Evolutionary conservation across 2,888 invertebrate genomes (phyloP), one percentile per base, ranked within the genome.

Genomic region (Lithosia quadra): DNA sequence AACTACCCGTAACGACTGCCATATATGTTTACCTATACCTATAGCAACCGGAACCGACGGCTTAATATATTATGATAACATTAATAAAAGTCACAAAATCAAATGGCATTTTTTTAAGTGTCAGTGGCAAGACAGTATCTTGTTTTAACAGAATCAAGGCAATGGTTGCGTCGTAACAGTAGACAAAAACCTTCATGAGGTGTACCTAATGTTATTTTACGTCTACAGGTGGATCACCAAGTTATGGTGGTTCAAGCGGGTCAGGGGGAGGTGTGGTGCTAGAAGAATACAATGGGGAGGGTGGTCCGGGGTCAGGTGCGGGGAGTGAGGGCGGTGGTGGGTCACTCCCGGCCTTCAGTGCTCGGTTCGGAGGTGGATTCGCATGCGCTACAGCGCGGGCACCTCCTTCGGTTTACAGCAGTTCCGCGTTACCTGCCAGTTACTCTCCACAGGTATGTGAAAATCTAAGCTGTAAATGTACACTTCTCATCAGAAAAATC

Each of bases 321-420:
- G 95, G 77, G 49, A 84, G 82, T 43, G 84, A 88, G 21, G 84
- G 85, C 2, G 85, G 86, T 9, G 91, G 91, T 58, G 94, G 95
- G 76, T 88, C 94, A 36, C 88, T 96, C 82, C 96, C 96, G 0
- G 94, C 95, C 24, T 96, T 96, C 89, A 94, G 94, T 82, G 93
- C 95, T 80, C 94, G 95, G 72, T 96, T 95, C 88, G 93, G 94
- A 61, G 90, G 93, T 57, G 86, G 88, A 79, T 94, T 92, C 88
- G 86, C 88, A 36, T 83, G 86, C 82, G 82, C 87, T 79, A 81
- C 90, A 66, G 80, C 90, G 67, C 84, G 90, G 11, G 64, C 64
- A 0, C 88, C 91, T 72, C 83, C 90, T 79, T 81, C 90, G 63
- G 89, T 88, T 65, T 92, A 92, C 85, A 87, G 88, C 71, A 66